Conservation (phyloP, 2,113 vertebrate genomes). For the Rhea americana region DNA sequence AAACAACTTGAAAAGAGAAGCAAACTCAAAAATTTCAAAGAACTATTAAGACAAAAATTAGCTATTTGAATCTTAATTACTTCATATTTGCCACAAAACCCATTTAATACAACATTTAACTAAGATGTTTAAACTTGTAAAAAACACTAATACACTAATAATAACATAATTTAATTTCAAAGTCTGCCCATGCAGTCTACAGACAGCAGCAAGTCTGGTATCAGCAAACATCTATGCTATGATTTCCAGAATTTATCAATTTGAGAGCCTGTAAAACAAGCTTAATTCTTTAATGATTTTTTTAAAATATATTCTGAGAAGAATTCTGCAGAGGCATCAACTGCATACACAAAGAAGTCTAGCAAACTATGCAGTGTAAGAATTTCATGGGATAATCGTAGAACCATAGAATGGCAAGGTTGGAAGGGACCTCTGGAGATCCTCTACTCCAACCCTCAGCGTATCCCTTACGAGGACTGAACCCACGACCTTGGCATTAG, state of each 20-base stretch:
- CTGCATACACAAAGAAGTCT: neutral
- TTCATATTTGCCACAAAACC: neutral
- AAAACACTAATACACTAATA: neutral
- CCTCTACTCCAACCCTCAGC: no score
- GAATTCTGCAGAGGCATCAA: neutral
- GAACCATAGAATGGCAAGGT: no score
- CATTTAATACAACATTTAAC: neutral
- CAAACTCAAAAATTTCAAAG: neutral
- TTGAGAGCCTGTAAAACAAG: neutral
- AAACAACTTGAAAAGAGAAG: neutral
- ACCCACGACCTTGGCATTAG: no score
- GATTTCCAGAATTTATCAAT: neutral
- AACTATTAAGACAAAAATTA: neutral
- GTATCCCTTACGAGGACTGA: no score
- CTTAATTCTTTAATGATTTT: neutral
- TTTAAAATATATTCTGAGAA: neutral
- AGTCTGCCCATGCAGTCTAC: neutral
- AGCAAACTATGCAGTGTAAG: neutral
- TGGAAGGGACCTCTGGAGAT: no score
- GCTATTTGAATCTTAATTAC: neutral
- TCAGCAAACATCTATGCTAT: neutral
- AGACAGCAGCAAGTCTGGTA: neutral
- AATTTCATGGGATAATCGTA: neutral
- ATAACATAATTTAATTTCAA: neutral
- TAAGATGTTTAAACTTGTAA: neutral